A percentile compares a stretch with the other conserved stretches of the same genome.
Conservation (phyloP, 2,888 invertebrate genomes). For the Prenolepis imparis region DNA sequence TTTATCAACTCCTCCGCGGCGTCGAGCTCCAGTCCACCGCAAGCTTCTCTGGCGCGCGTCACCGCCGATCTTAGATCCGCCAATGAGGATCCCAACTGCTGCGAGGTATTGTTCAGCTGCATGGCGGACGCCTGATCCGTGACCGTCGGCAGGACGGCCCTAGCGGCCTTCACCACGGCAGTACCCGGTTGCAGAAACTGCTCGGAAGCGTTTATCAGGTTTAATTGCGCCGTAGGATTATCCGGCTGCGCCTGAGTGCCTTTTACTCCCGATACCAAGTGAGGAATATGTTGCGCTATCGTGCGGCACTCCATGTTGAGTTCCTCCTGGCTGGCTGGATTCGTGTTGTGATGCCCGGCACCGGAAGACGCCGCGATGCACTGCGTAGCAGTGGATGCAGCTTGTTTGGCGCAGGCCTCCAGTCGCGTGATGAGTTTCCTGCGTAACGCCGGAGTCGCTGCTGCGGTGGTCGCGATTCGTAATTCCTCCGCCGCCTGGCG, state of each 20-base stretch:
- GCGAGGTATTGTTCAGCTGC: slow-evolving; percentile 91
- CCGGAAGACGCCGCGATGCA: slow-evolving; percentile 95
- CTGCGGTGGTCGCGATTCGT: slow-evolving; percentile 95
- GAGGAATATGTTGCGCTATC: slow-evolving; percentile 93
- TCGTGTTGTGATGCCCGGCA: slow-evolving; percentile 92
- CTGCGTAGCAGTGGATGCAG: slow-evolving; percentile 96
- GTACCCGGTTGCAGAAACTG: slow-evolving; percentile 92
- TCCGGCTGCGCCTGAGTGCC: slow-evolving; percentile 90
- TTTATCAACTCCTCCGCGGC: slow-evolving; percentile 94
- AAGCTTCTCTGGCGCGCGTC: slow-evolving; percentile 91
- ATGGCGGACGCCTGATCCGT: slow-evolving; percentile 92
- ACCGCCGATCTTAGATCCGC: slow-evolving; percentile 91
- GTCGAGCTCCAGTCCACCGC: slow-evolving; percentile 94
- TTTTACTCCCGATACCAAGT: slow-evolving; percentile 93
- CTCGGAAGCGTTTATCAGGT: slow-evolving; percentile 94
- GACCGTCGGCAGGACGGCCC: slow-evolving; percentile 94
- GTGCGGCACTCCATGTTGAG: slow-evolving; percentile 91
- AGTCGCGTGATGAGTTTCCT: slow-evolving; percentile 89
- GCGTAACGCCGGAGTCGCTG: slow-evolving; percentile 92
- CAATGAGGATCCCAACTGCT: slow-evolving; percentile 89
- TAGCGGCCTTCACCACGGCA: slow-evolving; percentile 92
- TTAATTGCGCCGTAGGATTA: slow-evolving; percentile 92
- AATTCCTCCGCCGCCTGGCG: slow-evolving; percentile 97
- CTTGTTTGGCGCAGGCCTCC: slow-evolving; percentile 92
- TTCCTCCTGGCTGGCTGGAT: slow-evolving; percentile 90